These are phyloP conservation scores for Drosophila anomalata DNA, from an alignment of 2,888 invertebrate species.

Conservation along the genomic window DNA sequence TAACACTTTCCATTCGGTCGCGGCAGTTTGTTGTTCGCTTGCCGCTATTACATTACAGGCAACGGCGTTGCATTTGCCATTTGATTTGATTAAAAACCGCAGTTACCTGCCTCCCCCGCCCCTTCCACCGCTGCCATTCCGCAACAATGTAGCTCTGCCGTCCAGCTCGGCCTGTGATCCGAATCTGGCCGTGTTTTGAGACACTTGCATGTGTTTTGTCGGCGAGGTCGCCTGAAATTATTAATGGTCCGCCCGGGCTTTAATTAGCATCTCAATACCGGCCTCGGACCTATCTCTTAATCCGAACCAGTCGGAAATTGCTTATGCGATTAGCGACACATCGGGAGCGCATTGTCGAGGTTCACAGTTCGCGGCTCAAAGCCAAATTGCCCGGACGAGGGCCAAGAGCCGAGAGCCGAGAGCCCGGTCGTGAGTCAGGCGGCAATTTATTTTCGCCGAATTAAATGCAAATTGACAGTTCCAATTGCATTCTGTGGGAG, in stretches of 20 bases:
- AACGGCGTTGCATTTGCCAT: constrained; percentile 65
- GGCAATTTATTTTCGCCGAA: constrained; percentile 77
- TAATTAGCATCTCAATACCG: constrained; percentile 58
- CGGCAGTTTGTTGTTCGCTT: constrained; percentile 23
- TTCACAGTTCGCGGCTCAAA: constrained; percentile 13
- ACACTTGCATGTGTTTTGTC: constrained; percentile 34
- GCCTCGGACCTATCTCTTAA: constrained; percentile 25
- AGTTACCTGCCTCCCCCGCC: constrained; percentile 76
- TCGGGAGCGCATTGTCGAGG: constrained; percentile 31
- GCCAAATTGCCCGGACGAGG: constrained; percentile 39
- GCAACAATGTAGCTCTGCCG: constrained; percentile 50
- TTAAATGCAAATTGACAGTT: constrained; percentile 79
- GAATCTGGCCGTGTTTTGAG: constrained; percentile 62
- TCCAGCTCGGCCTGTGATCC: constrained; percentile 57
- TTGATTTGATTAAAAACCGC: constrained; percentile 79
- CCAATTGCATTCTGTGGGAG: constrained; percentile 71
- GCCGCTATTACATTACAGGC: constrained; percentile 42
- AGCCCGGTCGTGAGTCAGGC: constrained; percentile 71
- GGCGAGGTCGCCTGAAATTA: constrained; percentile 61
- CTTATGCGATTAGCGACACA: constrained; percentile 30
- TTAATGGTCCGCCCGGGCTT: constrained; percentile 52
- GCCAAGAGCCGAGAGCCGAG: neutral
- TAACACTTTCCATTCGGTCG: constrained; percentile 74
- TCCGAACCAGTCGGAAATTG: constrained; percentile 12
- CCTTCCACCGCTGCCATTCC: neutral